These are phyloP conservation scores for Polypedilum vanderplanki DNA, from an alignment of 1,140 invertebrate genomes.

Conservation along the genomic window DNA sequence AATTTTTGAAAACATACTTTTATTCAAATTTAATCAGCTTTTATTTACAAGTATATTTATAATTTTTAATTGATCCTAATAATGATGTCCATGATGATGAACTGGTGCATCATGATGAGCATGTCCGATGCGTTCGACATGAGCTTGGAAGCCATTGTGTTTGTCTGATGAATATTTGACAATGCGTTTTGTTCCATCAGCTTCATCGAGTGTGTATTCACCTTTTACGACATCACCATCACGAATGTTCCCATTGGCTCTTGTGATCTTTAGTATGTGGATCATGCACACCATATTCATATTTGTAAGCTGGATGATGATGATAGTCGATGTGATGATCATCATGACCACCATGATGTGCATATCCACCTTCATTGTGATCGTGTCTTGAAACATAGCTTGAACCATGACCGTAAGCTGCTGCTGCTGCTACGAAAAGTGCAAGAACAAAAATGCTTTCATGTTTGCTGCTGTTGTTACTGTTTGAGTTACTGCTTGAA, in stretches of 20 bases:
- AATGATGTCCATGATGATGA: not conserved
- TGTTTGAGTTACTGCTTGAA: not conserved
- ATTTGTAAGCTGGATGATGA: constrained; percentile 43
- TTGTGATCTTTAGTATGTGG: constrained; percentile 49
- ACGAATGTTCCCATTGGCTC: constrained; percentile 48
- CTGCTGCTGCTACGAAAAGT: not conserved
- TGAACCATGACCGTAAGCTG: not conserved
- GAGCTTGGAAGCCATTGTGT: constrained; percentile 54
- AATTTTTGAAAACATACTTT: too few relatives aligned
- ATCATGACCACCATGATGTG: not conserved
- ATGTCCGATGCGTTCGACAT: constrained; percentile 49
- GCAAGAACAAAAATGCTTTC: not conserved
- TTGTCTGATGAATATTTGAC: constrained; percentile 55
- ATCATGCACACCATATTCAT: constrained; percentile 45
- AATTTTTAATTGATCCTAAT: too few relatives aligned
- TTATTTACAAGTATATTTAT: too few relatives aligned
- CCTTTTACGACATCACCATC: constrained; percentile 49
- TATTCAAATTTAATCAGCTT: too few relatives aligned
- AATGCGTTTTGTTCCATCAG: constrained; percentile 51
- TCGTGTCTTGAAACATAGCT: not conserved
- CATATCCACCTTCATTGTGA: not conserved
- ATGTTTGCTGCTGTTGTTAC: not conserved
- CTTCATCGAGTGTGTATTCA: constrained; percentile 43
- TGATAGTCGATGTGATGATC: not conserved
- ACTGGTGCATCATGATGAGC: constrained; percentile 19